Conservation (phyloP, 2,888 invertebrate genomes). For the Pseudoips prasinana region DNA sequence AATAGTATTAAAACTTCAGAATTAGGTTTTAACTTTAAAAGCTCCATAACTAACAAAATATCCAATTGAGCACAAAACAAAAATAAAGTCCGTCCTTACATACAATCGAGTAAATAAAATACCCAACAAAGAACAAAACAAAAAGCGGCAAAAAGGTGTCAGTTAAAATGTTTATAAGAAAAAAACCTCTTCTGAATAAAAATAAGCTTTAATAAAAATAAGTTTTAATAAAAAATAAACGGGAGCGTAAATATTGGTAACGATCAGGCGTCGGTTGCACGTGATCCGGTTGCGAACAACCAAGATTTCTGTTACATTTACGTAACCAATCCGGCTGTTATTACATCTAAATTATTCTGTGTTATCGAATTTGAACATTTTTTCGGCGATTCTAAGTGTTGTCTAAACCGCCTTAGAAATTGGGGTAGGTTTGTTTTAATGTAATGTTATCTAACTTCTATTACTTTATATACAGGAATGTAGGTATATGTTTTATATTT, state of each 20-base stretch:
- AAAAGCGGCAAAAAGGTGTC: constrained; percentile 5
- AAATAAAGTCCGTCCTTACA: too few species aligned
- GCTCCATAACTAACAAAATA: too few species aligned
- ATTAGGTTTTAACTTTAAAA: too few species aligned
- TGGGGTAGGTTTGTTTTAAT: too few species aligned
- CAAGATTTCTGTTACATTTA: constrained; percentile 29
- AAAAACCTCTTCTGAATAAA: constrained; percentile 23
- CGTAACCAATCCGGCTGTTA: constrained; percentile 28
- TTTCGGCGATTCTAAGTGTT: too few species aligned
- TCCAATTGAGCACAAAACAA: too few species aligned
- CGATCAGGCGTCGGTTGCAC: constrained; percentile 23
- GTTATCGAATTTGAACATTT: constrained; percentile 19
- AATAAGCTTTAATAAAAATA: constrained; percentile 33
- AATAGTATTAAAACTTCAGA: too few species aligned
- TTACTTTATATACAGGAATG: too few species aligned
- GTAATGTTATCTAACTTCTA: too few species aligned
- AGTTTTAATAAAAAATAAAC: constrained; percentile 36
- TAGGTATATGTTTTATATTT: too few species aligned
- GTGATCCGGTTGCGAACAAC: constrained; percentile 22
- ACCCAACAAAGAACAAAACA: neutral
- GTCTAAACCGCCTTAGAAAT: too few species aligned
- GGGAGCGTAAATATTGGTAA: constrained; percentile 27
- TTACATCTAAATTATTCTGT: constrained; percentile 37
- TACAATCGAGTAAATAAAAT: too few species aligned
- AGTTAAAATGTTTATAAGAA: constrained; percentile 14